Evolutionary conservation across 1,140 invertebrate genomes (phyloP).

Genomic region (Anastatus disparis): DNA sequence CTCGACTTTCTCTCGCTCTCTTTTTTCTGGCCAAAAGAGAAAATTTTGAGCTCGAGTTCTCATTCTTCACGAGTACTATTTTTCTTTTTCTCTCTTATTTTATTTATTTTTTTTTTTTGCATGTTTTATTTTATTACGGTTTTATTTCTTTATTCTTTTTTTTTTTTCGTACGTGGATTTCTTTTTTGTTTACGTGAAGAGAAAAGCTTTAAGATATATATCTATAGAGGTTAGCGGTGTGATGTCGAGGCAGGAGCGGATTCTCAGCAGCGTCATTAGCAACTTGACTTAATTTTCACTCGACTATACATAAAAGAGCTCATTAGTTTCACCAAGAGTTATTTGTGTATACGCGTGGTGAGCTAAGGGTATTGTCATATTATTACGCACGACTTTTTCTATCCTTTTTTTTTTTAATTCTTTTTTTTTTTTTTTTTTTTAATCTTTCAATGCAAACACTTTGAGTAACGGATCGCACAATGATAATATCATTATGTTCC

Average conservation of each 20-base stretch:
- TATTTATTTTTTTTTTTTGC: neutral
- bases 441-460: no score
- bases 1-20: neutral
- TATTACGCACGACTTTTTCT: neutral
- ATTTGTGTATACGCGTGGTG: neutral
- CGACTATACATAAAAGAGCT: neutral
- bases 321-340: neutral
- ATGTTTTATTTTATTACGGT: slow-evolving; percentile 4
- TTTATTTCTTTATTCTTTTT: neutral
- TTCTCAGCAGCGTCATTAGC: slow-evolving; percentile 18
- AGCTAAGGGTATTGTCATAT: neutral
- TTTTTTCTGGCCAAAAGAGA: no score
- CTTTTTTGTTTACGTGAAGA: no score
- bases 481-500: no score
- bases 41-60: neutral
- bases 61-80: neutral
- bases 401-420: neutral
- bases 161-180: no score
- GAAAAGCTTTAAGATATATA: no score
- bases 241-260: neutral
- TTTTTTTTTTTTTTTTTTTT: neutral
- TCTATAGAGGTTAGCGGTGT: neutral
- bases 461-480: no score
- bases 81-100: neutral
- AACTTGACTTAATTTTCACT: slow-evolving; percentile 1